phyloP scores from a whole-genome alignment of 2,888 invertebrate species.

The Cancer borealis region DNA sequence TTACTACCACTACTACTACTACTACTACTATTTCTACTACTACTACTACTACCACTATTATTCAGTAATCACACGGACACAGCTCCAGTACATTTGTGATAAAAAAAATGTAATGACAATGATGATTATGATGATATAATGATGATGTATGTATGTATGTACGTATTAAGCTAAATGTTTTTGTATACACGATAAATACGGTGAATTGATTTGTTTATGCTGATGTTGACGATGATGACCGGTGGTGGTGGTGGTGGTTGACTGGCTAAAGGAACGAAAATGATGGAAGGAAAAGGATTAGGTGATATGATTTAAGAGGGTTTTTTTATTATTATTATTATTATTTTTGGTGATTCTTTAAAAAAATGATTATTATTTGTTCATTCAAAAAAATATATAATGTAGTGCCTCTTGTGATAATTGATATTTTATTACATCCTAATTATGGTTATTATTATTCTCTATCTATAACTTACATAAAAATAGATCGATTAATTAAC shows the following conservation, averaged over 20 bases:
- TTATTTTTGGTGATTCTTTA: neutral
- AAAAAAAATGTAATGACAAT: neutral
- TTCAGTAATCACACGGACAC: neutral
- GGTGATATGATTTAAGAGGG: neutral
- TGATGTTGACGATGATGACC: no score
- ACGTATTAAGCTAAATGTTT: neutral
- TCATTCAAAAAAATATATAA: neutral
- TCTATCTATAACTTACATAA: no score
- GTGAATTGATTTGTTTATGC: neutral
- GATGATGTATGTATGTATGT: neutral
- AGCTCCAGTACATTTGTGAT: neutral
- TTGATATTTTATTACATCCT: neutral
- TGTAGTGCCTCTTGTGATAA: neutral
- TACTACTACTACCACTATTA: neutral
- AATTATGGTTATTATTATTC: neutral
- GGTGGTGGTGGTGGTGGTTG: no score
- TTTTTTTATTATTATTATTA: neutral
- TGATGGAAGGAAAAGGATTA: no score
- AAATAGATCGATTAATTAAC: neutral
- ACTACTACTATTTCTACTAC: neutral
- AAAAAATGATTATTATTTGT: neutral
- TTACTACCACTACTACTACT: constrained; percentile 5
- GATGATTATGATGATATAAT: neutral
- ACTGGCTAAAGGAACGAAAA: no score
- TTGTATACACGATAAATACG: neutral